These are phyloP conservation scores for Nematolebias whitei DNA, from an alignment of 2,113 vertebrate genomes.

Conservation along the genomic window DNA sequence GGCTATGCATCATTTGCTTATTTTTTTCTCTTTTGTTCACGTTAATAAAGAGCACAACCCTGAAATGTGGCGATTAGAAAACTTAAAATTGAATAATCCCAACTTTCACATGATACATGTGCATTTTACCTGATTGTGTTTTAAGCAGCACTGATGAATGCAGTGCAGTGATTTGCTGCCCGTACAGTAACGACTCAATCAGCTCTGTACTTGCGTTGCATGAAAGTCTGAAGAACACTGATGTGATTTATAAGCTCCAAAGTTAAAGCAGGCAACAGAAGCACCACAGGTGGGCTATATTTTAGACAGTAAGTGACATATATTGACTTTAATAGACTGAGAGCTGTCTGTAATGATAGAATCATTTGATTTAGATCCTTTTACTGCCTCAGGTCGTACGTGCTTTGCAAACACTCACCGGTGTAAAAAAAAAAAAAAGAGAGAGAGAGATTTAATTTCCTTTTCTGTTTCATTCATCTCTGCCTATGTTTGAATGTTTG, in stretches of 20 bases:
- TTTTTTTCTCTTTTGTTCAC: not conserved
- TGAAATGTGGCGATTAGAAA: not conserved
- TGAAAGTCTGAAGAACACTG: conserved; percentile 49
- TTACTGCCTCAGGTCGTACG: conserved; percentile 62
- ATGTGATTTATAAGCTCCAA: conserved; percentile 64
- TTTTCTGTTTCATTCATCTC: not conserved
- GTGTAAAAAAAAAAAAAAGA: conserved; percentile 45
- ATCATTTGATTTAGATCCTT: conserved; percentile 60
- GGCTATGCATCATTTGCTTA: not conserved
- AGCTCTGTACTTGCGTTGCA: conserved; percentile 53
- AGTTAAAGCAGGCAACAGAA: conserved; percentile 62
- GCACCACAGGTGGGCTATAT: conserved; percentile 71
- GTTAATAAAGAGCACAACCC: not conserved
- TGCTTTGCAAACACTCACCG: conserved; percentile 51
- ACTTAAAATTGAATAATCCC: not conserved
- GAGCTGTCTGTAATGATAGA: conserved; percentile 60
- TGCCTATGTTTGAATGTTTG: not conserved
- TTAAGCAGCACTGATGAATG: conserved; percentile 17
- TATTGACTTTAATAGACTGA: conserved; percentile 75
- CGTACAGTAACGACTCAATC: conserved; percentile 45
- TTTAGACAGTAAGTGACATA: conserved; percentile 68
- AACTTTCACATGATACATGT: conserved; percentile 10
- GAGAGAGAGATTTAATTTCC: conserved; percentile 42
- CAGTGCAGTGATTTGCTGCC: conserved; percentile 32
- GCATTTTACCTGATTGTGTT: not conserved